These are phyloP conservation scores for Meteorus cinctellus DNA, from an alignment of 2,888 invertebrate species.

Conservation along the genomic window DNA sequence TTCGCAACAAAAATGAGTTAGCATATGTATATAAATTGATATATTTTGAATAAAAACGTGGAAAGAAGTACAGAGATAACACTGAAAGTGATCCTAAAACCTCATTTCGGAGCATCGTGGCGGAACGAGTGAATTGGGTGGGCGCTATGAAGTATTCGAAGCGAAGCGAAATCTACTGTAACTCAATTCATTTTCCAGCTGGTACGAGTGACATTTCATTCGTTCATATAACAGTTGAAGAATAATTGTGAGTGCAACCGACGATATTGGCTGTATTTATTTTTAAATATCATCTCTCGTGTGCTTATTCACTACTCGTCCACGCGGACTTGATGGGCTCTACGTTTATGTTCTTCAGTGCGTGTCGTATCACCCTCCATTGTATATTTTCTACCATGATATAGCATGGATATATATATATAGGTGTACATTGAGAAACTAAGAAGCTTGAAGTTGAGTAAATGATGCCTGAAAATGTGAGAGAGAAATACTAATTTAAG, in stretches of 20 bases:
- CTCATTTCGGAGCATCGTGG: conserved; percentile 47
- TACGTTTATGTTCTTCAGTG: background rate
- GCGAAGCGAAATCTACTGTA: conserved; percentile 50
- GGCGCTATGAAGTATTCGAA: conserved; percentile 28
- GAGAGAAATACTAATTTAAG: no score
- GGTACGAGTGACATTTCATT: conserved; percentile 39
- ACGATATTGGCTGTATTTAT: conserved; percentile 24
- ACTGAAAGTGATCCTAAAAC: conserved; percentile 49
- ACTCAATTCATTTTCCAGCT: conserved; percentile 53
- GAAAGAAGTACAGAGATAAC: conserved; percentile 32
- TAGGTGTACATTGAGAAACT: no score
- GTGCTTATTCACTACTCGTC: background rate
- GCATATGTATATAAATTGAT: conserved; percentile 4
- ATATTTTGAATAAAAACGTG: conserved; percentile 13
- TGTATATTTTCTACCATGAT: no score
- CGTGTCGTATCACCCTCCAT: no score
- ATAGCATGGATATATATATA: no score
- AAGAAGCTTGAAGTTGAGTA: no score
- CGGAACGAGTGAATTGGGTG: conserved; percentile 43
- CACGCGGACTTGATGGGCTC: conserved; percentile 28
- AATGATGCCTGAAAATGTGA: no score
- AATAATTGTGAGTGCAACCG: conserved; percentile 16
- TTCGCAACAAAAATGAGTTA: conserved; percentile 26
- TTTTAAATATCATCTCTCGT: conserved; percentile 11
- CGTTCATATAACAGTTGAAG: background rate